A percentile compares a stretch with the other conserved stretches of the same genome.
Conservation (phyloP, 2,888 invertebrate genomes). For the Neuroscelio doddi region DNA sequence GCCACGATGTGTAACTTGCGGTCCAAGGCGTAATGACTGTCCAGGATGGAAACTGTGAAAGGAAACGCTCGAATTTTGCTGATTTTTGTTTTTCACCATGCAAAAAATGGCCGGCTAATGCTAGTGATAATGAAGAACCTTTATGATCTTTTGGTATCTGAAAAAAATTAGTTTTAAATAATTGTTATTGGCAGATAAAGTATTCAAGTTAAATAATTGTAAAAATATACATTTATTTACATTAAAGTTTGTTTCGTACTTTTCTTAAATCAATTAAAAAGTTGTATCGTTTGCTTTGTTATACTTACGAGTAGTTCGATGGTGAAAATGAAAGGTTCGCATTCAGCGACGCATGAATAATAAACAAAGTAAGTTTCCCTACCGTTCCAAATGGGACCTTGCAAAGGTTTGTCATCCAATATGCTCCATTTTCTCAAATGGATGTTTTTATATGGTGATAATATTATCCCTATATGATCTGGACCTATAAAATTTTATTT, state of each 20-base stretch:
- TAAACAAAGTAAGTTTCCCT: slow-evolving; percentile 80
- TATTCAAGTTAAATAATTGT: no score
- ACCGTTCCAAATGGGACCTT: slow-evolving; percentile 74
- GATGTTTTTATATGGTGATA: slow-evolving; percentile 77
- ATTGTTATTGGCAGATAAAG: no score
- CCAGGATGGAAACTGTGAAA: slow-evolving; percentile 78
- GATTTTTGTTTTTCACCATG: slow-evolving; percentile 75
- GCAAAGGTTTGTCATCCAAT: slow-evolving; percentile 74
- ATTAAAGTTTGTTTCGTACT: no score
- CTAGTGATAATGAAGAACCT: slow-evolving; percentile 75
- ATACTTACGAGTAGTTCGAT: slow-evolving; percentile 76
- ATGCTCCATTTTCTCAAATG: slow-evolving; percentile 76
- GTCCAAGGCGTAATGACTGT: slow-evolving; percentile 81
- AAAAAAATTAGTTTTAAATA: no score
- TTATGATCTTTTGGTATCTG: slow-evolving; percentile 69
- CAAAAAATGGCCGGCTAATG: slow-evolving; percentile 77
- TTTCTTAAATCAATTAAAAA: no score
- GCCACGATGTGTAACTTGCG: slow-evolving; percentile 79
- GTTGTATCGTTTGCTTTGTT: no score
- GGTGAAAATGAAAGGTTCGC: slow-evolving; percentile 76
- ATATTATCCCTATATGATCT: slow-evolving; percentile 79
- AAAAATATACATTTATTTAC: no score
- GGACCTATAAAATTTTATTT: slow-evolving; percentile 78
- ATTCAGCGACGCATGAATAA: slow-evolving; percentile 77
- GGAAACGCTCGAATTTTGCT: slow-evolving; percentile 73